phyloP scores from a whole-genome alignment of 2,113 vertebrate genomes.

The Petroica traversi region DNA sequence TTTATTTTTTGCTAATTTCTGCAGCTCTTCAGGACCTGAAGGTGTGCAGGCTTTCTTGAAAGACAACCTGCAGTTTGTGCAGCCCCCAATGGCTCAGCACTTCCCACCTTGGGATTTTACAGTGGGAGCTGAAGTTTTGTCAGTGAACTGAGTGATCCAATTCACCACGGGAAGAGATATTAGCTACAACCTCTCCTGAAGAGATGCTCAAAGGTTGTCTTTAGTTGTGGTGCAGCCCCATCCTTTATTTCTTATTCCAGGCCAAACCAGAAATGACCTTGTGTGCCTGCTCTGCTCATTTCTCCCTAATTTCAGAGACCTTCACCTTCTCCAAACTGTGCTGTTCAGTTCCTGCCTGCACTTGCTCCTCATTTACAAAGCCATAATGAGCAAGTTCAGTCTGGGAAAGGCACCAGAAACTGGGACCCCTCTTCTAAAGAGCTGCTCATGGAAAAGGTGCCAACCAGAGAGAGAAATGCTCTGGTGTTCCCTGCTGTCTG shows the following conservation, averaged over 20 bases:
- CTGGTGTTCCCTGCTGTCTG: not conserved
- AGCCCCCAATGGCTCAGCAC: not conserved
- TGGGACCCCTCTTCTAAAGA: not conserved
- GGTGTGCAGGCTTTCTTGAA: not conserved
- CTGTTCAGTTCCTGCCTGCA: not conserved
- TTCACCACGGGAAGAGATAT: not conserved
- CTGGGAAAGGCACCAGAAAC: not conserved
- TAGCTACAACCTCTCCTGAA: not conserved
- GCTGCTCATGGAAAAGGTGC: not conserved
- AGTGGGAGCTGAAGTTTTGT: not conserved
- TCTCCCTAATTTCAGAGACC: not conserved
- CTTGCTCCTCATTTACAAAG: not conserved
- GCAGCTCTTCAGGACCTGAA: not conserved
- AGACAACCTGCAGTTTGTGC: not conserved
- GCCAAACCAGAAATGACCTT: not conserved
- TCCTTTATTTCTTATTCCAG: not conserved
- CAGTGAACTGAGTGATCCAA: not conserved
- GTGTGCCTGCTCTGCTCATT: not conserved
- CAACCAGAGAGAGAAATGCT: not conserved
- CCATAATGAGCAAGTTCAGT: not conserved
- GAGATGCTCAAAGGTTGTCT: not conserved
- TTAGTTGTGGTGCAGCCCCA: not conserved
- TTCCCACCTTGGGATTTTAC: not conserved
- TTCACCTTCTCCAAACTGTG: not conserved
- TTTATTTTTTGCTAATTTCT: not conserved